Evolutionary conservation across 2,888 invertebrate species (phyloP).

Genomic region (Molanna angustata): DNA sequence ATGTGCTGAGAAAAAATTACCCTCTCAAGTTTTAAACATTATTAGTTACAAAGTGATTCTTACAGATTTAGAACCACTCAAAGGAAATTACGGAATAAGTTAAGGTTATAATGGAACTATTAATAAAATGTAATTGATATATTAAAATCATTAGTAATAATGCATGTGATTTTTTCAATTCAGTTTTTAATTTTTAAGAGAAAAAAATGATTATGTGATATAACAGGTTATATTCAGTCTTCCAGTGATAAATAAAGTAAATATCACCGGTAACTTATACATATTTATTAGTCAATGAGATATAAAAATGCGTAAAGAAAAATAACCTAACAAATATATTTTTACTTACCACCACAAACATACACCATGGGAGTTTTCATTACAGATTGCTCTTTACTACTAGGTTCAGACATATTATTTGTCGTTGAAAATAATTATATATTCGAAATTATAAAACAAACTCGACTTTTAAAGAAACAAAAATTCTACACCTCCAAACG

Average conservation of each 20-base stretch:
- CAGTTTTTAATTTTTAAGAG: not conserved
- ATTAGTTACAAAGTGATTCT: too few relatives aligned
- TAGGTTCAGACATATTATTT: slow-evolving; percentile 60
- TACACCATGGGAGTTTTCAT: slow-evolving; percentile 89
- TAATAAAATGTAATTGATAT: too few relatives aligned
- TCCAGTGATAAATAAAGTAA: too few relatives aligned
- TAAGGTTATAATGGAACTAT: too few relatives aligned
- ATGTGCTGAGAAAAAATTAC: too few relatives aligned
- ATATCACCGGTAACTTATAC: not conserved
- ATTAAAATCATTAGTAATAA: too few relatives aligned
- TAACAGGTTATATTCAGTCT: not conserved
- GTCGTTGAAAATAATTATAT: not conserved
- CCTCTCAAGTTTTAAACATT: too few relatives aligned
- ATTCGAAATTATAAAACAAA: not conserved
- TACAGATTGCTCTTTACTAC: slow-evolving; percentile 64
- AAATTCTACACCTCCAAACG: too few relatives aligned
- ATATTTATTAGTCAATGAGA: not conserved
- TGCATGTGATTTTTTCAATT: not conserved
- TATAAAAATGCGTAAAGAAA: not conserved
- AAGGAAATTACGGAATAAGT: too few relatives aligned
- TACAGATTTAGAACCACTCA: too few relatives aligned
- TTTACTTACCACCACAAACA: slow-evolving; percentile 80
- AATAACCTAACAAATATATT: not conserved
- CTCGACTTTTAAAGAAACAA: too few relatives aligned
- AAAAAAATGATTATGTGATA: not conserved